These are phyloP conservation scores for Ormyrus nitidulus DNA, from an alignment of 2,888 invertebrate genomes.

Conservation along the genomic window DNA sequence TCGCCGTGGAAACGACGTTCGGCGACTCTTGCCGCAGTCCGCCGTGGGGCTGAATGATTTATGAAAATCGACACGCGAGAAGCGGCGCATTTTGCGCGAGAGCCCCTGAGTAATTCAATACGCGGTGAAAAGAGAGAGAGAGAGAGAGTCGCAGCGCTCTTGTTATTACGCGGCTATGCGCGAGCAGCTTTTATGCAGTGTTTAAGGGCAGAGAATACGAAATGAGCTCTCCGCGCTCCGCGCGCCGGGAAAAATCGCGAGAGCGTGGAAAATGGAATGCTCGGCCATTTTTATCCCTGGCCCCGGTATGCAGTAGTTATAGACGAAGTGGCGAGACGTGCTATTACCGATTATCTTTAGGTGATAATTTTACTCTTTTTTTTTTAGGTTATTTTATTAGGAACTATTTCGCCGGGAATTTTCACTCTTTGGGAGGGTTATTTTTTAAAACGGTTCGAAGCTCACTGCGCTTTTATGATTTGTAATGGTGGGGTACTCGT, in stretches of 20 bases:
- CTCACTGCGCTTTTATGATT: too few relatives aligned
- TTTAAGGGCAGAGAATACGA: background rate
- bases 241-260: background rate
- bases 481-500: too few relatives aligned
- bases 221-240: background rate
- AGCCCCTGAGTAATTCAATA: conserved; percentile 1
- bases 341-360: background rate
- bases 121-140: background rate
- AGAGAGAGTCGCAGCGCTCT: background rate
- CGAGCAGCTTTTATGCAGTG: too few relatives aligned
- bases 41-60: conserved; percentile 54
- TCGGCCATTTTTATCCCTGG: background rate
- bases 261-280: background rate
- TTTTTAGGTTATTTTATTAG: too few relatives aligned
- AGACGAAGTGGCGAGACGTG: conserved; percentile 3
- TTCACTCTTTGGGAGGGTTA: too few relatives aligned
- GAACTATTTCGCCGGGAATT: too few relatives aligned
- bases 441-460: too few relatives aligned
- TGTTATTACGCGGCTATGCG: background rate
- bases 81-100: background rate
- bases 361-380: too few relatives aligned
- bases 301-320: background rate
- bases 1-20: background rate
- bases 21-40: background rate
- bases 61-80: conserved; percentile 58